phyloP scores from a whole-genome alignment of 2,888 invertebrate genomes.

The Lasioglossum figueresi region DNA sequence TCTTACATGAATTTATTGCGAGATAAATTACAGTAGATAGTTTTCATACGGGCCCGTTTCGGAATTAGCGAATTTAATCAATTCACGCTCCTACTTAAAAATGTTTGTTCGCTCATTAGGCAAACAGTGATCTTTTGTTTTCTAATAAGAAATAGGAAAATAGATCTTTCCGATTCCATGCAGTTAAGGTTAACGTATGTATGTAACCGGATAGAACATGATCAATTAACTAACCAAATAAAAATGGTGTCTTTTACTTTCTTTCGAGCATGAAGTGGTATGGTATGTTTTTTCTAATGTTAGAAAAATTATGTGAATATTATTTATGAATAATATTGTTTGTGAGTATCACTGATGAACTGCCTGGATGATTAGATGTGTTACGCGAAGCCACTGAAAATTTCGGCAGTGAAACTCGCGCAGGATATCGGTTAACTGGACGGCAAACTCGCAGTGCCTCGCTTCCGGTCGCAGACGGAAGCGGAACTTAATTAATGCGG shows the following conservation, averaged over 20 bases:
- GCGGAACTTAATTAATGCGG: slow-evolving; percentile 75
- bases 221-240: not conserved
- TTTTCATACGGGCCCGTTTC: not conserved
- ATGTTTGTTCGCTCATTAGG: not conserved
- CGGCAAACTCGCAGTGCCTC: slow-evolving; percentile 54
- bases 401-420: slow-evolving; percentile 41
- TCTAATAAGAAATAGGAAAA: not conserved
- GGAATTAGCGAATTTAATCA: not conserved
- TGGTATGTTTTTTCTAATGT: not conserved
- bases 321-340: too few relatives aligned
- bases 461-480: slow-evolving; percentile 61
- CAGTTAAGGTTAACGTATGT: not conserved
- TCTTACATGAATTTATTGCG: slow-evolving; percentile 2
- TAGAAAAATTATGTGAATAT: too few relatives aligned
- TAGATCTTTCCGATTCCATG: not conserved
- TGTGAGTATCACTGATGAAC: too few relatives aligned
- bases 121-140: not conserved
- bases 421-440: slow-evolving; percentile 49
- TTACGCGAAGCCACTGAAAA: not conserved
- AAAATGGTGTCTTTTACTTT: not conserved
- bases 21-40: slow-evolving; percentile 4
- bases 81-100: not conserved
- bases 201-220: too few relatives aligned
- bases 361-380: not conserved
- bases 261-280: not conserved